Conservation (phyloP, 35 echinoderm and acorn worm species). For the Stichopus chloronotus region DNA sequence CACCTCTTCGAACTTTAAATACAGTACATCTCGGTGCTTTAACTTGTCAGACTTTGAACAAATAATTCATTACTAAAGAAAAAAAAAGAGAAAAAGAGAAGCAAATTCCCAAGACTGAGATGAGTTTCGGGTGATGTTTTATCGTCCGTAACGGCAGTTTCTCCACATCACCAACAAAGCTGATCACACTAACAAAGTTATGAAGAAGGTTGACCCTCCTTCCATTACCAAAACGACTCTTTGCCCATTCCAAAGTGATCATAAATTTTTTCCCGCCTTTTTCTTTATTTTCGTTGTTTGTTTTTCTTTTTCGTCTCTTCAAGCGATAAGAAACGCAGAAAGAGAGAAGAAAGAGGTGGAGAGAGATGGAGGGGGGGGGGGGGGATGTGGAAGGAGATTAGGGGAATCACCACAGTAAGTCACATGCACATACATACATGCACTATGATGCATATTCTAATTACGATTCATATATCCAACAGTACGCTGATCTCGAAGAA, state of each 20-base stretch:
- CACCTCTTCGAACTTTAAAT: no score
- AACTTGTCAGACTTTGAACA: neutral
- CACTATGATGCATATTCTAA: no score
- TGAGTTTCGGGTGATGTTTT: neutral
- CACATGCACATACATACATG: no score
- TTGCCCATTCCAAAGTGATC: neutral
- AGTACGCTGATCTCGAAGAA: neutral
- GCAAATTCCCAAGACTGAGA: slow-evolving; percentile 6
- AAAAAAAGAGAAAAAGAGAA: neutral
- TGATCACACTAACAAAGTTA: neutral
- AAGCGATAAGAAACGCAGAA: neutral
- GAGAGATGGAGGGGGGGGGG: no score
- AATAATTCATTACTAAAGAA: neutral
- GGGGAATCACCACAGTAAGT: no score
- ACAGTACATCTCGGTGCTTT: no score
- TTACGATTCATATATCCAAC: neutral
- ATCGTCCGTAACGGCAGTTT: slow-evolving; percentile 1
- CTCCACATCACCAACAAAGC: neutral
- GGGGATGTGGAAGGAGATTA: no score
- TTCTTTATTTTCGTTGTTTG: neutral
- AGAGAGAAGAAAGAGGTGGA: no score
- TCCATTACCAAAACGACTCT: slow-evolving; percentile 5
- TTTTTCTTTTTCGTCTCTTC: neutral
- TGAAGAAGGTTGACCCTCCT: neutral
- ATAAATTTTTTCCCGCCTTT: slow-evolving; percentile 5